Evolutionary conservation across 2,888 invertebrate species (phyloP), one percentile per base, ranked within the genome.

Genomic region (Mechanitis messenoides): DNA sequence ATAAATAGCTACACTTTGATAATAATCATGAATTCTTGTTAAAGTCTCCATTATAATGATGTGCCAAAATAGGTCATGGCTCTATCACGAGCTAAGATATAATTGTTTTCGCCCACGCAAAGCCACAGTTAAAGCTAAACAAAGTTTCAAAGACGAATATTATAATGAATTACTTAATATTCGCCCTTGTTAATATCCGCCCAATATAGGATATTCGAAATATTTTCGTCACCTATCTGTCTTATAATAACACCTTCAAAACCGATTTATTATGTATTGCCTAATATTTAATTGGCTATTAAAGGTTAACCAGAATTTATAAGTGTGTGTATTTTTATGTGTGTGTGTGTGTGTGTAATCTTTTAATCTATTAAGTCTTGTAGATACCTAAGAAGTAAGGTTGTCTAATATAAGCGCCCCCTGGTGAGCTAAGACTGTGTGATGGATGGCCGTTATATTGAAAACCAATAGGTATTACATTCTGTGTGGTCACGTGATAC

Each of bases 341-440:
- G 20, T 20, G 20, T 20, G 20, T 20, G 20, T 20, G 20, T 45
- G 38, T 4, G 45, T 45, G 53, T 46, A 62, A 61, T 53, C 59
- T 59, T 38, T 33, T 46, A 55, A 63, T 63, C 58, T 53, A 58
- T 42, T 45, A 55, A n/a, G 20, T 46, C 33, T 59, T 53, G 31
- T 31, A 56, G 35, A n/a, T 60, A 45, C 12, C 45, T 46, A 3
- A 55, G 42, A 42, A 38, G 38, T 59, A 54, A 83, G 86, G 85
- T 83, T 84, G 82, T 88, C 86, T 88, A 88, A 90, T 90, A 90
- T 85, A 87, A 82, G 80, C 80, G 82, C 80, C 87, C 85, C 90
- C 90, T 67, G 81, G 68, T 64, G 90, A 68, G 87, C 74, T 80
- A 80, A 85, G 85, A 82, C 87, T 77, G 70, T 78, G 79, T 89